Evolutionary conservation across 2,113 vertebrate genomes (phyloP), one percentile per base, ranked within the genome.

Genomic region (Chaenocephalus aceratus): DNA sequence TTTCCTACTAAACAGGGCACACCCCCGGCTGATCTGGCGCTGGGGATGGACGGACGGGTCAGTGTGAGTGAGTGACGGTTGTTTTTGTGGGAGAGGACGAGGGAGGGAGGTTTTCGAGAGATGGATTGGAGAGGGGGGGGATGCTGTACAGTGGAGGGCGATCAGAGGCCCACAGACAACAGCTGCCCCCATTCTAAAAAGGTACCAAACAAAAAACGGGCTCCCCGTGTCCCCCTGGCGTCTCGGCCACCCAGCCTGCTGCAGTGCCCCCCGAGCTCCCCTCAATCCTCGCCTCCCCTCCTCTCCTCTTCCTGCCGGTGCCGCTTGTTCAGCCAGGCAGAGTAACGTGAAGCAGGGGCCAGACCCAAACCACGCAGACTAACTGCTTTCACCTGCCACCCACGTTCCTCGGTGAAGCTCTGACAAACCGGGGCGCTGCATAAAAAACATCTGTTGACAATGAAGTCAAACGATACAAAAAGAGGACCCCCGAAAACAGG

Each of bases 291-390:
- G 10, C 54, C 62, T 78, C 66, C 75, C 41, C 54, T 54, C 77
- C 51, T 60, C 52, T 74, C 74, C 64, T 74, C 77, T 75, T 56
- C 67, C 75, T 69, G 62, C 59, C n/a, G 48, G 58, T 60, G 75
- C 85, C 89, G 91, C 91, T 94, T 94, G 91, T 92, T 94, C 89
- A 89, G 72, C 64, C 85, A 91, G 74, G 89, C 85, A 72, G 90
- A 91, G 90, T 85, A 94, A 93, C 57, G 45, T 34, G 62, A 64
- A 77, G 73, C 73, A 64, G 71, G 66, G 75, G 73, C 68, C 36
- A 18, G 64, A 79, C 75, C 84, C 74, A 74, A 82, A 88, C 78
- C 77, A 64, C 21, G 79, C 21, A 69, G 65, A 80, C 68, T 68
- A 88, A 84, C 86, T 44, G 80, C 75, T 85, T 89, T 88, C 87